Evolutionary conservation across 2,888 invertebrate genomes (phyloP), one percentile per base, ranked within the genome.

Genomic region (Podotricha telesiphe): DNA sequence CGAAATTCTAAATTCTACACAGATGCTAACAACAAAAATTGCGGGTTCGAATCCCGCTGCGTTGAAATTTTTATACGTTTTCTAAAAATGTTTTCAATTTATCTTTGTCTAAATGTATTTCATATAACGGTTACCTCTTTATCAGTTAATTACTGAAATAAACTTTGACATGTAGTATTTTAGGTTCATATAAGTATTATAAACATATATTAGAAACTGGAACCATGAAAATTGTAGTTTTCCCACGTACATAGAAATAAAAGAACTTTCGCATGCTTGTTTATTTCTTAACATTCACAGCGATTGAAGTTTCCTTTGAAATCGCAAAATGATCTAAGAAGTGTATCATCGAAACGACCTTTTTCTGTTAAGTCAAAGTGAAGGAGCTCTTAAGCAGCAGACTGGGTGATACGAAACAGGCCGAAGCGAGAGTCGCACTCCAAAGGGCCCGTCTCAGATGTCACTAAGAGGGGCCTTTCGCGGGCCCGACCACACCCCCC

Each of bases 371-470:
- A 91, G 91, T 91, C 89, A 90, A 90, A 91, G 90, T 88, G 88
- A 86, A 91, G 91, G 82, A 86, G 85, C 89, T 86, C 91, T 91
- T 77, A 81, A 81, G 80, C 83, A 86, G 79, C 88, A 86, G 86
- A 86, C 86, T 83, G 86, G 89, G 91, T 89, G 88, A 92, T 91
- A 88, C 86, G 90, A 91, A 92, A 91, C 91, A 91, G 91, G 89
- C 86, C 89, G 90, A 82, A 83, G 80, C 83, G 83, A 84, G 86
- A 86, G 84, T 84, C 86, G 86, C 86, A 86, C 92, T 91, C 89
- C 81, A 89, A 87, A 91, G 87, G 89, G 89, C 87, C 84, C 86
- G 87, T 90, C 92, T 93, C 93, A 90, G 90, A 92, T 93, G 91
- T 91, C 92, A 88, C 86, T 78, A 81, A 80, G 84, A 88, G 91